These are phyloP conservation scores for Acanthosepion lycidas DNA, from an alignment of 2,888 invertebrate genomes.

Conservation along the genomic window DNA sequence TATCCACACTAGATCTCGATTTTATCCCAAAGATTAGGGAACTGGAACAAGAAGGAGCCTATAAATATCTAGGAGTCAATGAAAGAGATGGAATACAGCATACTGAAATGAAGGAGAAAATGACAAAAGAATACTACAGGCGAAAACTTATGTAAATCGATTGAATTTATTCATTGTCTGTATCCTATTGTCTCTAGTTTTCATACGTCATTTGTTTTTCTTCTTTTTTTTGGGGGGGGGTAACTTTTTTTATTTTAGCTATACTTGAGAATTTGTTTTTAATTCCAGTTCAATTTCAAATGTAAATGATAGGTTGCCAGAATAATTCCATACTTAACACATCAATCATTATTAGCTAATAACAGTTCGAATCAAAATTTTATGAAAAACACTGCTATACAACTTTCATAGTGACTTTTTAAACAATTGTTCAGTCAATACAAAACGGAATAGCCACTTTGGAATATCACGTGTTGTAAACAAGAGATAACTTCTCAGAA, in stretches of 20 bases:
- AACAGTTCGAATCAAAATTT: neutral
- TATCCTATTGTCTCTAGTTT: too few relatives aligned
- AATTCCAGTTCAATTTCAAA: neutral
- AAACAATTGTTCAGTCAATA: too few relatives aligned
- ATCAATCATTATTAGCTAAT: neutral
- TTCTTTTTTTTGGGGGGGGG: too few relatives aligned
- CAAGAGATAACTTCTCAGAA: too few relatives aligned
- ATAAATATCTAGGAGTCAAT: too few relatives aligned
- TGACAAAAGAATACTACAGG: neutral
- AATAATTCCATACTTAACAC: neutral
- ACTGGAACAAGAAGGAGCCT: too few relatives aligned
- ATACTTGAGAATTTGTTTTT: neutral
- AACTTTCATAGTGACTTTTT: too few relatives aligned
- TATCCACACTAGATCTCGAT: too few relatives aligned
- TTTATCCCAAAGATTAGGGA: too few relatives aligned
- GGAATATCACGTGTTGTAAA: too few relatives aligned
- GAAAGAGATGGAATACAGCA: too few relatives aligned
- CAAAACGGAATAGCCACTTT: too few relatives aligned
- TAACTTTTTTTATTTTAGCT: neutral
- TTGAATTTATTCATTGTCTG: neutral
- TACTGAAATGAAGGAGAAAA: neutral
- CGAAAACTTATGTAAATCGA: neutral
- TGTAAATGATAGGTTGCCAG: neutral
- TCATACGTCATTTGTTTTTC: neutral
- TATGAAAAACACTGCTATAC: neutral